Percentiles rank a stretch among this genome's conserved stretches.
Evolutionary conservation across 2,113 vertebrate species (phyloP).

Genomic region (Myiagra hebetior): DNA sequence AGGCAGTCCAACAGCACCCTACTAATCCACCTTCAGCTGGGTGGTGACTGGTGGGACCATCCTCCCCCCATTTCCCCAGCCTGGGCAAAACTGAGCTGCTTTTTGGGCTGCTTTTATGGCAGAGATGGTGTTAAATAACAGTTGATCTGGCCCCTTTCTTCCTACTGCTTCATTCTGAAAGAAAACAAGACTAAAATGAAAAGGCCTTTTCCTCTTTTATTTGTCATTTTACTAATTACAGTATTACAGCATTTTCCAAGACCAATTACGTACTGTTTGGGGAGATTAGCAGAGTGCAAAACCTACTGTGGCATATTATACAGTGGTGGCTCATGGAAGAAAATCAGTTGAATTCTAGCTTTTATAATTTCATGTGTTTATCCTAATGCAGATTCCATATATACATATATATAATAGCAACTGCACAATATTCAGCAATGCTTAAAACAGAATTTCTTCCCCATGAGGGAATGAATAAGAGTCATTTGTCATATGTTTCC

Average conservation of each 20-base stretch:
- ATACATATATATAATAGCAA: neutral
- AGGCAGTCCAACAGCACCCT: neutral
- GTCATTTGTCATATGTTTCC: slow-evolving; percentile 33
- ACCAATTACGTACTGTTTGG: slow-evolving; percentile 57
- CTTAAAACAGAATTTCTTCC: slow-evolving; percentile 49
- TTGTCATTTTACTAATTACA: slow-evolving; percentile 68
- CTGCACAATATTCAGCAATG: slow-evolving; percentile 21
- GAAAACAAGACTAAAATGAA: slow-evolving; percentile 34
- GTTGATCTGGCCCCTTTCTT: neutral
- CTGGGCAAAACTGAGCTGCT: neutral
- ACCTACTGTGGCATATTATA: slow-evolving; percentile 47
- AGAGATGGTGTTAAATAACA: slow-evolving; percentile 4
- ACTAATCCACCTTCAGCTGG: neutral
- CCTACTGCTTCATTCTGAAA: neutral
- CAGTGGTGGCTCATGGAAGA: slow-evolving; percentile 6
- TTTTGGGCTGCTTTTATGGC: neutral
- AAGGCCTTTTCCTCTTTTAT: slow-evolving; percentile 30
- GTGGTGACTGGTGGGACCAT: rapidly evolving
- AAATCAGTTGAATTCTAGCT: neutral
- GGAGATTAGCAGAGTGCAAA: slow-evolving; percentile 52
- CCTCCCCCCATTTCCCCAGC: neutral
- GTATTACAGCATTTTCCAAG: slow-evolving; percentile 68
- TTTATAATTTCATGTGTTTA: neutral
- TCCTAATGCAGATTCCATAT: neutral
- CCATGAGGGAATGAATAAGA: neutral